Evolutionary conservation across 1,140 invertebrate species (phyloP).

Genomic region (Tenebrio molitor): DNA sequence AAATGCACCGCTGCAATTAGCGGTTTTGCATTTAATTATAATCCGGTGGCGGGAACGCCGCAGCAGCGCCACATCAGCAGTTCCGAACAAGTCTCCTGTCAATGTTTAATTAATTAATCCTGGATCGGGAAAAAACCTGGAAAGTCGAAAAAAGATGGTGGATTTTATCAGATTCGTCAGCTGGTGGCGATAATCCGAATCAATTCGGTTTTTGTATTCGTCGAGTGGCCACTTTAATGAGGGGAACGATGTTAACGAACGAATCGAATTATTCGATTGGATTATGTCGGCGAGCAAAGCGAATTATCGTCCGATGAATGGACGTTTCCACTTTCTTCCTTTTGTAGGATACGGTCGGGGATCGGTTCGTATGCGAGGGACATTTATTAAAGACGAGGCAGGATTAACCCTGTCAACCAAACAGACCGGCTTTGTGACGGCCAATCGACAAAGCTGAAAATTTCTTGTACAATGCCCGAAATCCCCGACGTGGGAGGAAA

Average conservation of each 20-base stretch:
- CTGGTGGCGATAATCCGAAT: constrained; percentile 28
- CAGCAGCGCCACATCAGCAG: too few relatives aligned
- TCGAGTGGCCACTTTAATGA: constrained; percentile 36
- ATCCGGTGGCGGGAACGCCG: too few relatives aligned
- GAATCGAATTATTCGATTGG: constrained; percentile 17
- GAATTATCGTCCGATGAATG: constrained; percentile 27
- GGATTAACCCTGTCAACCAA: constrained; percentile 37
- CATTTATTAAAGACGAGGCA: constrained; percentile 33
- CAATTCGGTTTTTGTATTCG: constrained; percentile 13
- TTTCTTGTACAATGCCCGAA: constrained; percentile 27
- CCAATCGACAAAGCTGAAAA: constrained; percentile 38
- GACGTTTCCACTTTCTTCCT: constrained; percentile 19
- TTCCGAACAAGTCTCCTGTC: too few relatives aligned
- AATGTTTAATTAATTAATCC: too few relatives aligned
- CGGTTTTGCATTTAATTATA: too few relatives aligned
- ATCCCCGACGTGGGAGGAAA: too few relatives aligned
- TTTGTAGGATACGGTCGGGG: neutral
- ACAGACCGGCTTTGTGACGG: constrained; percentile 30
- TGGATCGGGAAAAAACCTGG: too few relatives aligned
- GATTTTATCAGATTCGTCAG: constrained; percentile 38
- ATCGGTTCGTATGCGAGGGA: constrained; percentile 17
- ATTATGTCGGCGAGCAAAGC: constrained; percentile 1
- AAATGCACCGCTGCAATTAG: too few relatives aligned
- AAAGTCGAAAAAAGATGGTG: neutral
- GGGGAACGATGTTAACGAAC: constrained; percentile 33